Percentiles rank a stretch among this genome's conserved stretches.
Evolutionary conservation across 35 echinoderm and acorn worm genomes (phyloP).

Genomic region (Lytechinus pictus): DNA sequence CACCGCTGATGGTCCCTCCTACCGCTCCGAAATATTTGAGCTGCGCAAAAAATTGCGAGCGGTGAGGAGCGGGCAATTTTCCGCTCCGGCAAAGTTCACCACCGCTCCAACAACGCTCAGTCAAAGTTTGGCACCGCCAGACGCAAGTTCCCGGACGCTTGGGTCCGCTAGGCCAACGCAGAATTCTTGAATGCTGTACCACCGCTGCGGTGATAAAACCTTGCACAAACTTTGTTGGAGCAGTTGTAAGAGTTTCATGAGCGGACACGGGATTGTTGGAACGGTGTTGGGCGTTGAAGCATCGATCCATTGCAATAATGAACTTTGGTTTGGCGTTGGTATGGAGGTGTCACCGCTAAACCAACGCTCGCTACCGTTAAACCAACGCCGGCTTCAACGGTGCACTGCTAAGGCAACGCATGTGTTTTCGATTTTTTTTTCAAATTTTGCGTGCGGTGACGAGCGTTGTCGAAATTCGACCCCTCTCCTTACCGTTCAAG

Average conservation of each 20-base stretch:
- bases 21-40: constrained; percentile 20
- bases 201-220: constrained; percentile 41
- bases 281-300: too few relatives aligned
- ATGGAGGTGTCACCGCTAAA: constrained; percentile 28
- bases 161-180: constrained; percentile 43
- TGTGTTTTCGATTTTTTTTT: too few relatives aligned
- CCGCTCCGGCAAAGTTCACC: constrained; percentile 34
- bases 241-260: too few relatives aligned
- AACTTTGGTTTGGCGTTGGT: constrained; percentile 35
- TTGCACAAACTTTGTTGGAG: too few relatives aligned
- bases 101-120: constrained; percentile 25
- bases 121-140: constrained; percentile 44
- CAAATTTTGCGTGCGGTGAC: constrained; percentile 36
- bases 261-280: too few relatives aligned
- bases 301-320: constrained; percentile 26
- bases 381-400: too few relatives aligned
- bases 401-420: too few relatives aligned
- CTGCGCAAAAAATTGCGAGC: constrained; percentile 34
- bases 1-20: constrained; percentile 43
- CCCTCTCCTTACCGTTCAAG: neutral
- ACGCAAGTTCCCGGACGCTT: constrained; percentile 34
- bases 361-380: constrained; percentile 24
- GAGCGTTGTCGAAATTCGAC: constrained; percentile 42
- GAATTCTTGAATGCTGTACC: constrained; percentile 25
- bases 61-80: constrained; percentile 46